Evolutionary conservation across 2,888 invertebrate genomes (phyloP).

Genomic region (Ommatoiulus sabulosus): DNA sequence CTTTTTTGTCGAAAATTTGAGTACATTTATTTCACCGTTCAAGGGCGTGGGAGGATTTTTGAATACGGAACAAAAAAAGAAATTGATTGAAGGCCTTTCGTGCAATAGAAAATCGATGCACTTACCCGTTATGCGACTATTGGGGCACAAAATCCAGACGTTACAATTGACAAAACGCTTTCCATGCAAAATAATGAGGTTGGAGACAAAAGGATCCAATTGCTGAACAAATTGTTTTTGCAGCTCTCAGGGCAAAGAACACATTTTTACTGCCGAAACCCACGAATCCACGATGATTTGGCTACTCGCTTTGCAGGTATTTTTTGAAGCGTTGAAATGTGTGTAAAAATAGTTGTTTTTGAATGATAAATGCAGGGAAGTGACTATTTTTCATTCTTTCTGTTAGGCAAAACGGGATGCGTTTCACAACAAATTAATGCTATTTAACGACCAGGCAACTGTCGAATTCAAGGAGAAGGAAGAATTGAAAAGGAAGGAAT

Average conservation of each 20-base stretch:
- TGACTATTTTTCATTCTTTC: neutral
- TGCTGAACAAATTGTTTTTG: slow-evolving; percentile 49
- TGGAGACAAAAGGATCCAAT: neutral
- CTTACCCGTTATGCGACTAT: no score
- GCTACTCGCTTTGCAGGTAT: slow-evolving; percentile 69
- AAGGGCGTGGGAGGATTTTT: no score
- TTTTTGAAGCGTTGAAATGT: slow-evolving; percentile 10
- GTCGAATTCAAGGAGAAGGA: slow-evolving; percentile 52
- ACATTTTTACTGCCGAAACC: slow-evolving; percentile 69
- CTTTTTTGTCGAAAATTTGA: no score
- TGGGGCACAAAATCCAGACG: no score
- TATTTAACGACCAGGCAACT: slow-evolving; percentile 50
- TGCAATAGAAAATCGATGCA: no score
- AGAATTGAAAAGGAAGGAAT: slow-evolving; percentile 57
- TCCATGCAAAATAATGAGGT: neutral
- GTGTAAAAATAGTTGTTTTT: no score
- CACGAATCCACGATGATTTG: slow-evolving; percentile 71
- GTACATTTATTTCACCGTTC: no score
- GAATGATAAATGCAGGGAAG: neutral
- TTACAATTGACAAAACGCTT: no score
- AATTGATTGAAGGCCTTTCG: no score
- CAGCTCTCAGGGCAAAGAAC: slow-evolving; percentile 63
- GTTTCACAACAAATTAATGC: slow-evolving; percentile 56
- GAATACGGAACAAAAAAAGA: no score
- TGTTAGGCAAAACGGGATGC: slow-evolving; percentile 60